phyloP scores from a whole-genome alignment of 2,113 vertebrate species.

The Pristiophorus japonicus region DNA sequence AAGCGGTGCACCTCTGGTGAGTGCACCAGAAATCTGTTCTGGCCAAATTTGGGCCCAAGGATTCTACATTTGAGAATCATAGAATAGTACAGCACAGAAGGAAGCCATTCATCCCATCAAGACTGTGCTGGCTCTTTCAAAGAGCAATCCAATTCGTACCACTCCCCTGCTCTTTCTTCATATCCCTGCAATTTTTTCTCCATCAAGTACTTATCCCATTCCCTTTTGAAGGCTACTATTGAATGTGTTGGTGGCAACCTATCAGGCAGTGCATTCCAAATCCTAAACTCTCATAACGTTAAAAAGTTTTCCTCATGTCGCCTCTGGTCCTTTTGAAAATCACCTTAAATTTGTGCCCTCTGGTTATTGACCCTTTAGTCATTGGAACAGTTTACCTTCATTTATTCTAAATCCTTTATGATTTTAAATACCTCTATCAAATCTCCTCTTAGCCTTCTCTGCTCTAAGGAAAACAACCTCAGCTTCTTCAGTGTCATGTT shows the following conservation, averaged over 20 bases:
- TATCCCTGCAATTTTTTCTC: too few relatives aligned
- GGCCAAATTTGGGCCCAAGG: too few relatives aligned
- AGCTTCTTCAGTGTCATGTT: too few relatives aligned
- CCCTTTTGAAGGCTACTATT: neutral
- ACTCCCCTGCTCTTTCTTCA: too few relatives aligned
- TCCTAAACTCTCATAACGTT: neutral
- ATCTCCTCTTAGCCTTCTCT: too few relatives aligned
- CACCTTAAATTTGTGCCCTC: neutral
- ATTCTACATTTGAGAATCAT: too few relatives aligned
- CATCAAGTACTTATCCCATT: neutral
- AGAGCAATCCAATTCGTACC: too few relatives aligned
- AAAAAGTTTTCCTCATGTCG: neutral
- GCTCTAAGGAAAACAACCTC: too few relatives aligned
- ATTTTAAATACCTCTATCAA: too few relatives aligned
- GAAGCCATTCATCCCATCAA: neutral
- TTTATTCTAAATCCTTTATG: too few relatives aligned
- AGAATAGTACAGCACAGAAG: neutral
- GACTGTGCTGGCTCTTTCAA: neutral
- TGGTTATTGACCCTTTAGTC: neutral
- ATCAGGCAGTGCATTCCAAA: neutral
- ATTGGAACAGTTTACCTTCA: neutral
- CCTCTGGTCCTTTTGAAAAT: neutral
- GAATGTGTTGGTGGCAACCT: neutral
- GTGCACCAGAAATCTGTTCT: too few relatives aligned
- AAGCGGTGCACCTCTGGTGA: too few relatives aligned